Base-by-base conservation (phyloP, 2,888 invertebrate species). In the Macaria liturata region DNA sequence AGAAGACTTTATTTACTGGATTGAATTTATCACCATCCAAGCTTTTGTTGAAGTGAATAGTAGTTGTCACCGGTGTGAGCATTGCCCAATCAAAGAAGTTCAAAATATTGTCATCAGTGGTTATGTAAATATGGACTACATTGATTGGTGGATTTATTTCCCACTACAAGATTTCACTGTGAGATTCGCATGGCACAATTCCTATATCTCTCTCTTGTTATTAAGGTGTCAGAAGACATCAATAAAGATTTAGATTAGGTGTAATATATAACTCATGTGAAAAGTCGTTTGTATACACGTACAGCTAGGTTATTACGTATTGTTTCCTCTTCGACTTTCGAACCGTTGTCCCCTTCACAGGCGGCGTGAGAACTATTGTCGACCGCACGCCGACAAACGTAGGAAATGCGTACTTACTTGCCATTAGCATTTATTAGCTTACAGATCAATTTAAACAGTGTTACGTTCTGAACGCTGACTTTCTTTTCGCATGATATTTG, bases 281-380 rank as follows among this genome's bases (percentile, higher is more conserved):
- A 59, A 54, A 47, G 47, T 42, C 31, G 50, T 51, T 59, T 48
- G 54, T 3, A 37, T 37, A 37, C 34, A 37, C 7, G 34, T 45
- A n/a, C n/a, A 32, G 47, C 32, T 51, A 50, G 42, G 56, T 57
- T 55, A 57, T 59, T 57, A 57, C 49, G 54, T 54, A 57, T 52
- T 57, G 59, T 57, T 62, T 57, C 48, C 51, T 55, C 34, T 42
- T 44, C 45, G 47, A 44, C 59, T 62, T 49, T 55, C 52, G 47
- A 58, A 49, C 49, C 43, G 37, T 49, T 55, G 54, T 58, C 55
- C 59, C 51, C 55, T 49, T 52, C 59, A 51, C 59, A 7, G 34
- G 34, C 7, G 42, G 37, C 59, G 59, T 59, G 59, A 55, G 59
- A 59, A 59, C 59, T 48, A 59, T 61, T 61, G 61, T 62, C 52